A percentile compares a stretch with the other conserved stretches of the same genome.
Conservation (phyloP, 2,888 invertebrate species). For the Luperina nickerlii region DNA sequence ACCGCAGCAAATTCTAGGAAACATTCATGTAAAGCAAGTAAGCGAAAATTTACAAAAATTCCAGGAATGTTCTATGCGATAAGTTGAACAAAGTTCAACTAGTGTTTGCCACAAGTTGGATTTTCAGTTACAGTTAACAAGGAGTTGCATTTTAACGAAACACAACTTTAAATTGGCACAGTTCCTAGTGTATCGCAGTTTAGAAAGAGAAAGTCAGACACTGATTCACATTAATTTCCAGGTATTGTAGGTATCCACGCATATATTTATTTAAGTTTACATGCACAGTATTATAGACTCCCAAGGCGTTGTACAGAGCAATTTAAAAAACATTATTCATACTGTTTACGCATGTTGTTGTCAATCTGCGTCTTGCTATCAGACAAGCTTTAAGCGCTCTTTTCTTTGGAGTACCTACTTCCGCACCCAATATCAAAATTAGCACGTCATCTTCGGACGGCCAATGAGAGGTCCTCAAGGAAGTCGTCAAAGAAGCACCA, state of each 20-base stretch:
- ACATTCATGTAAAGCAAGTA: background rate
- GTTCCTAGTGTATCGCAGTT: background rate
- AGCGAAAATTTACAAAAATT: background rate
- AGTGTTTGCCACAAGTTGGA: background rate
- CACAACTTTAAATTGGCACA: constrained; percentile 2
- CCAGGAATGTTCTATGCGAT: background rate
- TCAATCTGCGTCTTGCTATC: too few species aligned
- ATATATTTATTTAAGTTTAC: background rate
- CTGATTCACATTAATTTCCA: too few species aligned
- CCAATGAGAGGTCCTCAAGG: too few species aligned
- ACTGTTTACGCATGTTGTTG: too few species aligned
- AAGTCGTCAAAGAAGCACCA: too few species aligned
- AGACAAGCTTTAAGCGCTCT: too few species aligned
- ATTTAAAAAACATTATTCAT: too few species aligned
- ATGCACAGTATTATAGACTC: too few species aligned
- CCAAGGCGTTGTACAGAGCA: too few species aligned
- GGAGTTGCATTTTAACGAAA: background rate
- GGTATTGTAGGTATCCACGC: background rate
- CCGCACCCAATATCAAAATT: too few species aligned
- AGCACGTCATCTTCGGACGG: too few species aligned
- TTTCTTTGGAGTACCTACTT: too few species aligned
- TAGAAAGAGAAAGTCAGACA: background rate
- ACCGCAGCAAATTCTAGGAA: background rate
- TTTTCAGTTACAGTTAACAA: background rate
- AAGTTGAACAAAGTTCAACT: background rate